A percentile compares a stretch with the other conserved stretches of the same genome.
Evolutionary conservation across 2,113 vertebrate species (phyloP).

Genomic region (Anser cygnoides): DNA sequence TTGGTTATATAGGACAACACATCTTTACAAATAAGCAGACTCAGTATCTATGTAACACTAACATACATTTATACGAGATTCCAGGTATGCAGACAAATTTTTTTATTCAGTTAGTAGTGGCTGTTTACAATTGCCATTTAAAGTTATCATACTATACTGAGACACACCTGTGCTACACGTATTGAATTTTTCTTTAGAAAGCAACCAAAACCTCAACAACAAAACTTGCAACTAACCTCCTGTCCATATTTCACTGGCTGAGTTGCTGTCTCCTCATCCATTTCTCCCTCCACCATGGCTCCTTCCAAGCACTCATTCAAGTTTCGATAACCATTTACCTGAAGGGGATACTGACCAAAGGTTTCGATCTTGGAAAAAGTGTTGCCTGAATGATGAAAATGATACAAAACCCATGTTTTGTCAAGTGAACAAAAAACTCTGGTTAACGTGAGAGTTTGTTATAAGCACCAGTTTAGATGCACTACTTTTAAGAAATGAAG

Average conservation of each 20-base stretch:
- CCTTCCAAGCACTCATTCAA: conserved; percentile 94
- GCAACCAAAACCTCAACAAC: not conserved
- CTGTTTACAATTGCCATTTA: not conserved
- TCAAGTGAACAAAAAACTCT: not conserved
- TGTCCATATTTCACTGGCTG: conserved; percentile 81
- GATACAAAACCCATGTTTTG: not conserved
- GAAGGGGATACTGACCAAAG: conserved; percentile 97
- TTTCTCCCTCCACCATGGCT: conserved; percentile 92
- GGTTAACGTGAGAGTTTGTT: not conserved
- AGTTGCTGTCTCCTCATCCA: conserved; percentile 83
- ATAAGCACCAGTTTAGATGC: not conserved
- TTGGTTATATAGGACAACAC: not conserved
- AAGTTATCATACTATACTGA: not conserved
- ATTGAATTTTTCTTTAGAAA: not conserved
- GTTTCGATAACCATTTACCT: conserved; percentile 94
- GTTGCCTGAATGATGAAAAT: conserved; percentile 79
- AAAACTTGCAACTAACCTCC: conserved; percentile 80
- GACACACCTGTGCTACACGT: not conserved
- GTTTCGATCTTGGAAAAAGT: conserved; percentile 91
- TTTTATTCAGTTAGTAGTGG: not conserved
- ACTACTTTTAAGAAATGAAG: not conserved
- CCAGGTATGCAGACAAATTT: not conserved
- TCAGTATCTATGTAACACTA: not conserved
- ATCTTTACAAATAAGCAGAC: not conserved
- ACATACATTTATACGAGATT: not conserved